Percentiles rank a stretch among this genome's conserved stretches.
These are phyloP conservation scores for Psilanteris sp. DNA, from an alignment of 1,140 invertebrate genomes.

Conservation along the genomic window DNA sequence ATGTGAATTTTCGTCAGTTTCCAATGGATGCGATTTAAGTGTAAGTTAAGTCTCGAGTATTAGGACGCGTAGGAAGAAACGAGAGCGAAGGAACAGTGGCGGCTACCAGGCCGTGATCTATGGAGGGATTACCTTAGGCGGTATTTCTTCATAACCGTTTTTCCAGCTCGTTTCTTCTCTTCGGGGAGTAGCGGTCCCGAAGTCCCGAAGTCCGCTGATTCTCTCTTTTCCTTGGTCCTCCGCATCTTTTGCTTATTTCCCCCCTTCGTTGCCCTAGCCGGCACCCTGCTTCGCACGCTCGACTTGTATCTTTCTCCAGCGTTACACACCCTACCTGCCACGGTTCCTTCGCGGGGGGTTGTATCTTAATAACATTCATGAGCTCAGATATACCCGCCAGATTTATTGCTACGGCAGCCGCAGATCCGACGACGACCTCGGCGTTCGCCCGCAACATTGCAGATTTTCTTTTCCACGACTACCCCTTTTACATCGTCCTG, in stretches of 20 bases:
- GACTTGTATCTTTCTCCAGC: slow-evolving; percentile 58
- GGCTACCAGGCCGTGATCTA: slow-evolving; percentile 75
- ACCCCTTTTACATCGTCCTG: slow-evolving; percentile 56
- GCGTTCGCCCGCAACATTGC: slow-evolving; percentile 38
- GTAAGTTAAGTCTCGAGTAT: slow-evolving; percentile 66
- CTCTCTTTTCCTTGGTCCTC: slow-evolving; percentile 38
- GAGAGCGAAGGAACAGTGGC: slow-evolving; percentile 50
- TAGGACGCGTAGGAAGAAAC: slow-evolving; percentile 61
- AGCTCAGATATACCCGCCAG: slow-evolving; percentile 80
- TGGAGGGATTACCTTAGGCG: slow-evolving; percentile 76
- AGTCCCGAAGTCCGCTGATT: slow-evolving; percentile 54
- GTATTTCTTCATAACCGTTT: slow-evolving; percentile 79
- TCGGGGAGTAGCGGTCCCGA: slow-evolving; percentile 46
- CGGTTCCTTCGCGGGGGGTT: slow-evolving; percentile 74
- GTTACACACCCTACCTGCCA: slow-evolving; percentile 57
- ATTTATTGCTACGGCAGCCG: slow-evolving; percentile 77
- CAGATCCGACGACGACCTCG: slow-evolving; percentile 73
- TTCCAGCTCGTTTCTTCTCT: slow-evolving; percentile 68
- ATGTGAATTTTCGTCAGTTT: slow-evolving; percentile 60
- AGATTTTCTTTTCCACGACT: slow-evolving; percentile 64
- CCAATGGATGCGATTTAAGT: slow-evolving; percentile 64
- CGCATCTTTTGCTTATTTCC: slow-evolving; percentile 49
- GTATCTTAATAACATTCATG: slow-evolving; percentile 82
- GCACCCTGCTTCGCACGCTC: slow-evolving; percentile 3
- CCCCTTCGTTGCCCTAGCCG: slow-evolving; percentile 39